These are phyloP conservation scores for Sepioteuthis lessoniana DNA, from an alignment of 2,888 invertebrate species.

Conservation along the genomic window DNA sequence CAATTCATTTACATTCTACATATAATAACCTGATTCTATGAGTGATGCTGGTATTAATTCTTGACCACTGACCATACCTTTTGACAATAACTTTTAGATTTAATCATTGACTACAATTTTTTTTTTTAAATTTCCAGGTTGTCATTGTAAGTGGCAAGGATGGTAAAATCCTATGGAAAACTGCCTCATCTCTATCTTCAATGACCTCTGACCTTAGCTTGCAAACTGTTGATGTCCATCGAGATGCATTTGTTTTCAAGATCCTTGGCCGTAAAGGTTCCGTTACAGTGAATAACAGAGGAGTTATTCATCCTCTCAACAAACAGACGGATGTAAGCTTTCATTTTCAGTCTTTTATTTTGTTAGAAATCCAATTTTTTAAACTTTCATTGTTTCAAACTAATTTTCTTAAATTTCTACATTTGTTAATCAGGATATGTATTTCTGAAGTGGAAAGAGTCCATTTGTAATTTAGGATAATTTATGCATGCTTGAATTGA, in stretches of 20 bases:
- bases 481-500: no score
- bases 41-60: background rate
- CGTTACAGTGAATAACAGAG: background rate
- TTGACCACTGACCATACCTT: background rate
- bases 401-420: no score
- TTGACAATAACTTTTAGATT: no score
- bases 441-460: no score
- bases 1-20: no score
- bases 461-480: no score
- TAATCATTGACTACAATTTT: no score
- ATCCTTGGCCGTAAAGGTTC: conserved; percentile 57
- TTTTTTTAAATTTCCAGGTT: conserved; percentile 55
- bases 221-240: conserved; percentile 59
- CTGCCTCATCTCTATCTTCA: conserved; percentile 61
- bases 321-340: conserved; percentile 1
- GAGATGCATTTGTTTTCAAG: conserved; percentile 68
- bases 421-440: no score
- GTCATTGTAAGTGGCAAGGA: conserved; percentile 67
- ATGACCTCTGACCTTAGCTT: conserved; percentile 68
- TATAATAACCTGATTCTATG: no score
- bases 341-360: background rate
- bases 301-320: background rate
- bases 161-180: conserved; percentile 67
- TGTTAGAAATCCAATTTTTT: no score
- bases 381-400: no score